Evolutionary conservation across 2,113 vertebrate species (phyloP).

Genomic region (Sterrhoptilus dennistouni): DNA sequence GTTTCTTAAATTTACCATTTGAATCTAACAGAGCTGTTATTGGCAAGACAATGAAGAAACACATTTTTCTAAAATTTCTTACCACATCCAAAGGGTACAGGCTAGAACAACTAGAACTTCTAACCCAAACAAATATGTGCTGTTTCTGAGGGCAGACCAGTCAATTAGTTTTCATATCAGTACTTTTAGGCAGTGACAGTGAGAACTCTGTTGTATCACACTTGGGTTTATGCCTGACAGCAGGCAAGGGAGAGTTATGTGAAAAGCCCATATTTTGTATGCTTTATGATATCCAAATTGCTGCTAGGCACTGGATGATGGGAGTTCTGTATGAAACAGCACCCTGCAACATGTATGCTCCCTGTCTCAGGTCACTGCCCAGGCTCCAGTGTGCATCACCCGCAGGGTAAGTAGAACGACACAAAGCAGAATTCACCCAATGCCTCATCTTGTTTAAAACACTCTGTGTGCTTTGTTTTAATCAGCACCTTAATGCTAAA

Average conservation of each 20-base stretch:
- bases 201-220: not conserved
- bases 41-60: not conserved
- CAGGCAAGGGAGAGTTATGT: not conserved
- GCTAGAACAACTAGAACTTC: not conserved
- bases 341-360: fast-evolving
- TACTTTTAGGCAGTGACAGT: not conserved
- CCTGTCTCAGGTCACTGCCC: not conserved
- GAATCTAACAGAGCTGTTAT: not conserved
- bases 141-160: not conserved
- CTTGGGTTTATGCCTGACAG: not conserved
- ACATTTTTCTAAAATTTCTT: not conserved
- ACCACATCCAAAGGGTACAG: not conserved
- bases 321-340: not conserved
- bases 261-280: not conserved
- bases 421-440: not conserved
- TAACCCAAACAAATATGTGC: not conserved
- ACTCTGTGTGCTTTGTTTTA: not conserved
- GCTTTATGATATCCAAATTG: not conserved
- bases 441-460: not conserved
- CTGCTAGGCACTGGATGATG: not conserved
- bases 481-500: not conserved
- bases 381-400: not conserved
- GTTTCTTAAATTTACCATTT: not conserved
- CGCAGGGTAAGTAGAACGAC: not conserved
- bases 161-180: not conserved